Evolutionary conservation across 2,797 vertebrate species (phyloP).

Genomic region (Eutrigla gurnardus): DNA sequence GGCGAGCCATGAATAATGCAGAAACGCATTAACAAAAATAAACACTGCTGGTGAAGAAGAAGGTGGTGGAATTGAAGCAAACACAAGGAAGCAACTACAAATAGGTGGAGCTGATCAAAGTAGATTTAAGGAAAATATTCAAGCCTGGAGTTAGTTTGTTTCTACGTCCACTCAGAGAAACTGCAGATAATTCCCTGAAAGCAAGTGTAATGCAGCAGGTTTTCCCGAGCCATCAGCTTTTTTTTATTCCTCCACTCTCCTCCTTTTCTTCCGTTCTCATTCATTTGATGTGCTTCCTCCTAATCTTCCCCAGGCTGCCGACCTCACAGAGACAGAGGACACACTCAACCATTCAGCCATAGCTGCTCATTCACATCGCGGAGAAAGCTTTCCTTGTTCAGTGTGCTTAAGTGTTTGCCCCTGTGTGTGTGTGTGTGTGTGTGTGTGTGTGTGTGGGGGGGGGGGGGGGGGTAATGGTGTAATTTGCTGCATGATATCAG

Average conservation of each 20-base stretch:
- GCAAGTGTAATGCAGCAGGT: constrained; percentile 60
- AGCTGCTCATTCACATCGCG: constrained; percentile 71
- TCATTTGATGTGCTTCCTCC: constrained; percentile 70
- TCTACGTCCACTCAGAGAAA: constrained; percentile 41
- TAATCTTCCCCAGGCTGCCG: constrained; percentile 76
- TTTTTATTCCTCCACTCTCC: constrained; percentile 18
- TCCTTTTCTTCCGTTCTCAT: constrained; percentile 50
- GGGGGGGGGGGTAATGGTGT: constrained; percentile 32
- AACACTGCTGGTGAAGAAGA: constrained; percentile 3
- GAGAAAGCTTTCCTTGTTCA: constrained; percentile 66
- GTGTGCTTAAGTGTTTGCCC: constrained; percentile 53
- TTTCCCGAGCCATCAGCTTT: constrained; percentile 65
- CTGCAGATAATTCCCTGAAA: constrained; percentile 68
- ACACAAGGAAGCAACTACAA: constrained; percentile 9
- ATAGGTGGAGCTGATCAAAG: constrained; percentile 24
- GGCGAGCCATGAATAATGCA: constrained; percentile 49
- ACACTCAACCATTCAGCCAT: constrained; percentile 70
- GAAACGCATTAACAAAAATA: constrained; percentile 37
- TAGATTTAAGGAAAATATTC: constrained; percentile 46
- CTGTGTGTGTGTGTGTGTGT: constrained; percentile 8
- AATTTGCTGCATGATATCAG: constrained; percentile 62
- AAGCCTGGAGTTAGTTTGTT: constrained; percentile 29
- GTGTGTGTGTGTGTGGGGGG: constrained; percentile 14
- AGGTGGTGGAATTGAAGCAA: constrained; percentile 7
- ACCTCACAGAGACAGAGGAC: constrained; percentile 74